Conservation (phyloP, 35 echinoderm and acorn worm species). For the Patiria miniata region DNA sequence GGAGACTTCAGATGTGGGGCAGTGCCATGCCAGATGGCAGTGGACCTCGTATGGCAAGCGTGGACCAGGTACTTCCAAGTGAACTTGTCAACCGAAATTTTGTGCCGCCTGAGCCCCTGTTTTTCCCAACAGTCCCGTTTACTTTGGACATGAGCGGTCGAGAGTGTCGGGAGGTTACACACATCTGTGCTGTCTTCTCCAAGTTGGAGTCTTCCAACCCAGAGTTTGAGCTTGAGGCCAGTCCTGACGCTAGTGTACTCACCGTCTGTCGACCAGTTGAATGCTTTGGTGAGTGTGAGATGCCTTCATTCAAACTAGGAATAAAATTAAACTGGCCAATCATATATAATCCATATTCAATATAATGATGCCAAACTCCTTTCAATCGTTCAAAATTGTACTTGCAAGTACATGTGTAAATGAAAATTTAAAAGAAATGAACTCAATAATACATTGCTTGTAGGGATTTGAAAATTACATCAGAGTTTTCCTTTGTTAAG, state of each 20-base stretch:
- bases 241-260: not conserved
- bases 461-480: too few relatives aligned
- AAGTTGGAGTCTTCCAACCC: conserved; percentile 49
- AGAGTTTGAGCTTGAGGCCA: conserved; percentile 37
- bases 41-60: not conserved
- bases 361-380: too few relatives aligned
- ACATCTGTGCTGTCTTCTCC: conserved; percentile 64
- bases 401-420: too few relatives aligned
- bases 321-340: too few relatives aligned
- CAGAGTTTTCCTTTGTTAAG: too few relatives aligned
- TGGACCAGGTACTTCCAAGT: conserved; percentile 38
- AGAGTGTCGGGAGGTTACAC: conserved; percentile 33
- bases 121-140: not conserved
- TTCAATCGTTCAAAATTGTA: too few relatives aligned
- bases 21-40: conserved; percentile 36
- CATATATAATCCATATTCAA: too few relatives aligned
- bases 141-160: conserved; percentile 26
- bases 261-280: not conserved
- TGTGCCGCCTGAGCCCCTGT: conserved; percentile 12
- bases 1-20: conserved; percentile 55
- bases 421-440: too few relatives aligned
- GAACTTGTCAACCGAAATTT: not conserved
- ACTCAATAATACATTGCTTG: too few relatives aligned
- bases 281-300: not conserved
- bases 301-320: too few relatives aligned